phyloP scores from a whole-genome alignment of 2,888 invertebrate species.

The Teleiodes luculella region DNA sequence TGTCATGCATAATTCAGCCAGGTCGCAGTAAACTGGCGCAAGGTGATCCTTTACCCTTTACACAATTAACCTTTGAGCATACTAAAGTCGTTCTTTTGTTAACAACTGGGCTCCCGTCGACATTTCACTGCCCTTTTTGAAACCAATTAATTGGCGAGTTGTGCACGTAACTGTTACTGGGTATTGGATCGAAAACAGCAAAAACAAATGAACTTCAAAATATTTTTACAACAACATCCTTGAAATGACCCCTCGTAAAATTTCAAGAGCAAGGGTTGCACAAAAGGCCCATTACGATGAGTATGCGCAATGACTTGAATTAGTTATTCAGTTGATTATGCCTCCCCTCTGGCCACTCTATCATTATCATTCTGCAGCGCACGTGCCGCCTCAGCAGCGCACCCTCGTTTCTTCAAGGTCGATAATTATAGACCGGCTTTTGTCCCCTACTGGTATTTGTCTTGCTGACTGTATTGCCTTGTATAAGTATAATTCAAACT shows the following conservation, averaged over 20 bases:
- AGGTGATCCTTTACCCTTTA: conserved; percentile 38
- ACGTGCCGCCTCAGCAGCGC: conserved; percentile 57
- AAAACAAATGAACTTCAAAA: conserved; percentile 37
- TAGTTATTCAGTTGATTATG: conserved; percentile 75
- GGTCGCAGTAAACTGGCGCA: conserved; percentile 31
- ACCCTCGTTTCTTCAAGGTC: conserved; percentile 69
- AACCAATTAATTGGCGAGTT: not conserved
- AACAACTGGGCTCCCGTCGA: conserved; percentile 18
- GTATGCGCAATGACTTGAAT: conserved; percentile 72
- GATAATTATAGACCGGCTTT: conserved; percentile 62
- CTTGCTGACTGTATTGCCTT: conserved; percentile 32
- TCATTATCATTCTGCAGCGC: conserved; percentile 72
- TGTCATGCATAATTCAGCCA: conserved; percentile 14
- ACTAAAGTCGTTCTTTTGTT: conserved; percentile 34
- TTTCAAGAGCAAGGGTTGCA: conserved; percentile 48
- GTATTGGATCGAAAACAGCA: not conserved
- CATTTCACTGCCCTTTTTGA: conserved; percentile 10
- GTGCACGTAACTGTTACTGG: not conserved
- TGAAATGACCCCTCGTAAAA: conserved; percentile 42
- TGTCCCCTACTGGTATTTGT: conserved; percentile 36
- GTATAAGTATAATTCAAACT: not conserved
- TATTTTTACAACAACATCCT: conserved; percentile 56
- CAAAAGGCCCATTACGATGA: conserved; percentile 61
- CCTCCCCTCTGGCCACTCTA: conserved; percentile 72
- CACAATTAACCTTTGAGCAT: conserved; percentile 39